Evolutionary conservation across 2,113 vertebrate species (phyloP).

Genomic region (Mesoclemmys tuberculata): DNA sequence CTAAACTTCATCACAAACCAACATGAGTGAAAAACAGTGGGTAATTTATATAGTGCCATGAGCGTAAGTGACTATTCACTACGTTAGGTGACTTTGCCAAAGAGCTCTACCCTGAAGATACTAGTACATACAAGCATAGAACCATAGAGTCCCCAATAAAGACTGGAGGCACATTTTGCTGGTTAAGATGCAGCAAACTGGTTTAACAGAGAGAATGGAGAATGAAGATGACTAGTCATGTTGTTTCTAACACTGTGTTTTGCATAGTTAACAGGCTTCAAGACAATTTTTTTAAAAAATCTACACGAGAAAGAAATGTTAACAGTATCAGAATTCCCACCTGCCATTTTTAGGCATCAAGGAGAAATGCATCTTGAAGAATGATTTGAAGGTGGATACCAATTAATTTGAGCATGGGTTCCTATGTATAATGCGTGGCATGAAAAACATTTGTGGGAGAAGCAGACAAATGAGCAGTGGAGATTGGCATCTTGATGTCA

Average conservation of each 20-base stretch:
- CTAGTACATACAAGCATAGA: background rate
- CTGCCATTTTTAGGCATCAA: background rate
- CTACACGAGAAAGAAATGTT: constrained; percentile 18
- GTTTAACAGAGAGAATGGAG: background rate
- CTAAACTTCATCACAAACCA: background rate
- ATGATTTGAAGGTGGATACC: background rate
- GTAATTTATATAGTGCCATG: background rate
- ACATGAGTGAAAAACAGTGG: background rate
- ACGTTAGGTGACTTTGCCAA: background rate
- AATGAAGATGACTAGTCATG: background rate
- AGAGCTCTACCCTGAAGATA: background rate
- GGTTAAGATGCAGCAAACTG: background rate
- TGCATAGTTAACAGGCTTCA: background rate
- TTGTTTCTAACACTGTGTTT: background rate
- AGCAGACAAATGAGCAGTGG: background rate
- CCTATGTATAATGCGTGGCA: background rate
- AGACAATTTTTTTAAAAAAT: constrained; percentile 4
- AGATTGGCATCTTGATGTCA: background rate
- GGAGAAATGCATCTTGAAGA: background rate
- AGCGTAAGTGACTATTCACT: background rate
- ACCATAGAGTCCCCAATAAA: background rate
- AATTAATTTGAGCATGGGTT: constrained; percentile 11
- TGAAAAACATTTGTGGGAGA: background rate
- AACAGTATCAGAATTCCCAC: constrained; percentile 9
- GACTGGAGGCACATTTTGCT: background rate